phyloP scores from a whole-genome alignment of 2,797 vertebrate species.

The Adelosebastes latens region DNA sequence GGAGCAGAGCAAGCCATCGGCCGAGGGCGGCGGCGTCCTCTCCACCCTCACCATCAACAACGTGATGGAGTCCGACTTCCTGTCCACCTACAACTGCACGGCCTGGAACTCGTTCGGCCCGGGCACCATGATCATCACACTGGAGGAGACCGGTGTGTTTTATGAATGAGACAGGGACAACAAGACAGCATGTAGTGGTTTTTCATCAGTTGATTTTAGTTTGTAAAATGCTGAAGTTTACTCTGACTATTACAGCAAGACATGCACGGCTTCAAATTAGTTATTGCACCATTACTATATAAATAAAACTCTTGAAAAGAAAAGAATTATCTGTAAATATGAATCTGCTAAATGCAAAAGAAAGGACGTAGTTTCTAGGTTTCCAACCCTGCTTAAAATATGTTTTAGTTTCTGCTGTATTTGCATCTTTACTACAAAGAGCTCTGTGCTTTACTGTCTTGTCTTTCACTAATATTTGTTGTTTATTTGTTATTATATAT shows the following conservation, averaged over 20 bases:
- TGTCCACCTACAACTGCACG: slow-evolving; percentile 96
- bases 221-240: background rate
- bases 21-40: slow-evolving; percentile 88
- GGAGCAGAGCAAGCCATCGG: slow-evolving; percentile 86
- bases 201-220: background rate
- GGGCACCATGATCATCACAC: slow-evolving; percentile 92
- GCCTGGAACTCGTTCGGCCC: slow-evolving; percentile 95
- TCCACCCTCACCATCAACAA: slow-evolving; percentile 97
- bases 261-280: background rate
- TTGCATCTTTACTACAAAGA: too few relatives aligned
- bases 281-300: background rate
- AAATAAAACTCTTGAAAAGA: too few relatives aligned
- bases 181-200: too few relatives aligned
- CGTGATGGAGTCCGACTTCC: slow-evolving; percentile 93
- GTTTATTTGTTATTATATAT: too few relatives aligned
- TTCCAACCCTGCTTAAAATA: too few relatives aligned
- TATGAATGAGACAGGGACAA: background rate
- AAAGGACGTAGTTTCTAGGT: background rate
- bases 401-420: too few relatives aligned
- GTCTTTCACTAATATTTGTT: too few relatives aligned
- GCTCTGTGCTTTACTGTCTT: too few relatives aligned
- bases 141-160: slow-evolving; percentile 85
- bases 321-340: too few relatives aligned
- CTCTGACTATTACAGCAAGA: background rate
- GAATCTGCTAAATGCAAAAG: background rate